These are phyloP conservation scores for Idaea dimidiata DNA, from an alignment of 2,888 invertebrate species.

Conservation along the genomic window DNA sequence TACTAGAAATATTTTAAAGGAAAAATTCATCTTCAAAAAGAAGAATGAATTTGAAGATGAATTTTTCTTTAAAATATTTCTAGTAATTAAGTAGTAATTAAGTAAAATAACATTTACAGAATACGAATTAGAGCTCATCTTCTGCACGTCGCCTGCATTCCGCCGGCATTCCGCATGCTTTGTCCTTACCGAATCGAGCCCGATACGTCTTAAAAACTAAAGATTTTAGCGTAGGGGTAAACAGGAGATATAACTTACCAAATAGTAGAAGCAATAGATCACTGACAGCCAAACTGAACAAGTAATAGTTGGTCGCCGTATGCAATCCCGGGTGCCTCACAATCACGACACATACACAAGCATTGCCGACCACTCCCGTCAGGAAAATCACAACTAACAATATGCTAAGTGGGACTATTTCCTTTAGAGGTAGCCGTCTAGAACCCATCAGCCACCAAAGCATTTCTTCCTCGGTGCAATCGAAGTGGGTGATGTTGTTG, in stretches of 20 bases:
- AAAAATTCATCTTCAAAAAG: too few relatives aligned
- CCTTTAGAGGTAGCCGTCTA: conserved; percentile 79
- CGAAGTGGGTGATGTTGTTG: conserved; percentile 71
- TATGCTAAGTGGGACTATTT: conserved; percentile 83
- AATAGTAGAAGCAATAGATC: conserved; percentile 90
- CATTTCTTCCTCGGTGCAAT: conserved; percentile 82
- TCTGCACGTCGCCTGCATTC: too few relatives aligned
- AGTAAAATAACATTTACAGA: too few relatives aligned
- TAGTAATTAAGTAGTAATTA: too few relatives aligned
- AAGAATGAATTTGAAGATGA: too few relatives aligned
- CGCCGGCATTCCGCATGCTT: too few relatives aligned
- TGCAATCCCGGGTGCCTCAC: conserved; percentile 89
- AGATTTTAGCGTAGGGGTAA: too few relatives aligned
- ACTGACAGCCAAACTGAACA: conserved; percentile 93
- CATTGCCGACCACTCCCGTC: conserved; percentile 91
- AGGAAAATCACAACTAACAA: conserved; percentile 89
- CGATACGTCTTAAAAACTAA: too few relatives aligned
- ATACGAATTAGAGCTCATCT: too few relatives aligned
- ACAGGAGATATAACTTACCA: conserved; percentile 82
- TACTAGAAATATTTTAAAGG: too few relatives aligned
- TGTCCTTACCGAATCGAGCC: too few relatives aligned
- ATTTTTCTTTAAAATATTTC: too few relatives aligned
- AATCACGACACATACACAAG: conserved; percentile 92
- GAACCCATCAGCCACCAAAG: conserved; percentile 82
- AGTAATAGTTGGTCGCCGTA: conserved; percentile 95